Evolutionary conservation across 2,113 vertebrate species (phyloP).

Genomic region (Takifugu flavidus): DNA sequence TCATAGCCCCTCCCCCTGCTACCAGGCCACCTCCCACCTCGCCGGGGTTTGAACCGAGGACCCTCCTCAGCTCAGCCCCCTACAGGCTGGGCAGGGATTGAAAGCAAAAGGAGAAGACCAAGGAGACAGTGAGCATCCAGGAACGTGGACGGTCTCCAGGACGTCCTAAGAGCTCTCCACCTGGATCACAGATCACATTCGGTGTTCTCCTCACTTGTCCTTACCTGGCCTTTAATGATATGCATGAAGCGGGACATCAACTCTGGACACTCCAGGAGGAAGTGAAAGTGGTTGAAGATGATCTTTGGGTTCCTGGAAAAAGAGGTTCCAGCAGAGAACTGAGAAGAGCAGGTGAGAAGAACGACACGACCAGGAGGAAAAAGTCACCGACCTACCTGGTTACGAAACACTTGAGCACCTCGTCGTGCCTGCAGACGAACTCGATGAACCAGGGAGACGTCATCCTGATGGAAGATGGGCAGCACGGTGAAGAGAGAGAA

Average conservation of each 20-base stretch:
- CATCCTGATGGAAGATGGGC: slow-evolving; percentile 77
- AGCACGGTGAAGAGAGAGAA: neutral
- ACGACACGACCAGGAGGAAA: neutral
- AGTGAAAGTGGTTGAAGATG: slow-evolving; percentile 99
- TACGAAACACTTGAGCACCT: slow-evolving; percentile 98
- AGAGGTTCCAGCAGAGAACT: neutral
- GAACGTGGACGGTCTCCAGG: too few relatives aligned
- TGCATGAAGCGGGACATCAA: slow-evolving; percentile 99
- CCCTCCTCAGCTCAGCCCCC: too few relatives aligned
- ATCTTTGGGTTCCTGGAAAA: slow-evolving; percentile 92
- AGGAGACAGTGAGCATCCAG: too few relatives aligned
- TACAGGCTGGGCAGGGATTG: too few relatives aligned
- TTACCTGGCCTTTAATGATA: slow-evolving; percentile 98
- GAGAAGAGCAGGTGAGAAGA: slow-evolving; percentile 29
- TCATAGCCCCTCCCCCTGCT: too few relatives aligned
- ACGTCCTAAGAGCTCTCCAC: too few relatives aligned
- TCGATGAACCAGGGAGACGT: slow-evolving; percentile 97
- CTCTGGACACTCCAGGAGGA: slow-evolving; percentile 97
- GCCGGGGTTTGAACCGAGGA: too few relatives aligned
- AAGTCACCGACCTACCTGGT: slow-evolving; percentile 78
- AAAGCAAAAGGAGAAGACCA: too few relatives aligned
- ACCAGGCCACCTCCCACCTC: too few relatives aligned
- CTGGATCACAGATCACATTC: neutral
- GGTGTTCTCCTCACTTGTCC: neutral
- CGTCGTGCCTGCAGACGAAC: slow-evolving; percentile 97